These are phyloP conservation scores for Drosophila albomicans DNA, from an alignment of 1,140 invertebrate species.

Conservation along the genomic window DNA sequence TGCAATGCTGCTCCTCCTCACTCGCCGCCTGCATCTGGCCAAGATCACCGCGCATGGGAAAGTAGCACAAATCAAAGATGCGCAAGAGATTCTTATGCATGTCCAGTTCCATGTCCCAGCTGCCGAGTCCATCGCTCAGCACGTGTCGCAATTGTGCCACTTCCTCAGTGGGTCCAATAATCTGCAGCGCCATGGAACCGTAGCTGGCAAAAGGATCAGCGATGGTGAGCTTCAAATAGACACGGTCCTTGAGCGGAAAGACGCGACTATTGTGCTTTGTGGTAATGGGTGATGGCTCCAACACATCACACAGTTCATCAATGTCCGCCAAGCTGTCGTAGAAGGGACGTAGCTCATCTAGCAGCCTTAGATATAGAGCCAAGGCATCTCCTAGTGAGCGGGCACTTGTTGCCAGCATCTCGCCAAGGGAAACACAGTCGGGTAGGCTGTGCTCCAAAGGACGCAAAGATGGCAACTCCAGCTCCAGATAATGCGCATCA, in stretches of 20 bases:
- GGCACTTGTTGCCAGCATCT: slow-evolving; percentile 51
- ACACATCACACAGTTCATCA: slow-evolving; percentile 77
- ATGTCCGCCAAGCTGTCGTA: slow-evolving; percentile 75
- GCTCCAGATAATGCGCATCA: slow-evolving; percentile 67
- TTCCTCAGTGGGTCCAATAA: slow-evolving; percentile 76
- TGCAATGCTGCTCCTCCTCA: slow-evolving; percentile 62
- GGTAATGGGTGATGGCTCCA: slow-evolving; percentile 66
- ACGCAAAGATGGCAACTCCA: slow-evolving; percentile 59
- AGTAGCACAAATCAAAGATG: slow-evolving; percentile 79
- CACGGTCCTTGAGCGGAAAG: slow-evolving; percentile 67
- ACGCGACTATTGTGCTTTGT: slow-evolving; percentile 73
- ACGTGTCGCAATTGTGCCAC: slow-evolving; percentile 64
- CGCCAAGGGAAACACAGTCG: slow-evolving; percentile 49
- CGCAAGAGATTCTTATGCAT: slow-evolving; percentile 79
- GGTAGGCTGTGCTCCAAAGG: slow-evolving; percentile 72
- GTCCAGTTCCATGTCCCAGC: slow-evolving; percentile 76
- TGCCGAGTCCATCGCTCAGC: slow-evolving; percentile 68
- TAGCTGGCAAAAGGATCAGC: slow-evolving; percentile 66
- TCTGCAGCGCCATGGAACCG: slow-evolving; percentile 65
- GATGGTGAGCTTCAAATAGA: slow-evolving; percentile 70
- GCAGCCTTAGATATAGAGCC: slow-evolving; percentile 58
- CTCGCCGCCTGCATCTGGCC: slow-evolving; percentile 19
- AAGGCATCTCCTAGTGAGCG: slow-evolving; percentile 40
- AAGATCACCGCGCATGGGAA: slow-evolving; percentile 68
- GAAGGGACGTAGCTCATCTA: slow-evolving; percentile 72